These are phyloP conservation scores for Ormyrus nitidulus DNA, from an alignment of 2,888 invertebrate species.

Conservation along the genomic window DNA sequence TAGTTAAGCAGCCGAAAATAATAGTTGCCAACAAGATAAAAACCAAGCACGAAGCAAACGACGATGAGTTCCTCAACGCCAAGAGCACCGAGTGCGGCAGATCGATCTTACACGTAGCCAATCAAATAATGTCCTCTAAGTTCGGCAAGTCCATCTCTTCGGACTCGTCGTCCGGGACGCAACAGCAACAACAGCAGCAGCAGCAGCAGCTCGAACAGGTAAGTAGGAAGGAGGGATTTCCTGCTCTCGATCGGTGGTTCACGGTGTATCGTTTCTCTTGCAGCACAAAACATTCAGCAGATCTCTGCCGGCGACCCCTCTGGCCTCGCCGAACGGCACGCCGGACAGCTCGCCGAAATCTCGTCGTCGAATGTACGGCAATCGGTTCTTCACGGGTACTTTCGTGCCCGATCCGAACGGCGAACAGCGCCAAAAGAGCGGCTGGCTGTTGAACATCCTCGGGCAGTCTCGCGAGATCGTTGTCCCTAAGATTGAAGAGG, in stretches of 20 bases:
- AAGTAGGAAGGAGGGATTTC: background rate
- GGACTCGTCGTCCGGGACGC: constrained; percentile 46
- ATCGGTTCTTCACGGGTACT: constrained; percentile 80
- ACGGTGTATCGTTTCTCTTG: constrained; percentile 42
- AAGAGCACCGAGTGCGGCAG: constrained; percentile 82
- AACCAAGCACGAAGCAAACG: constrained; percentile 79
- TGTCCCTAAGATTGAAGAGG: constrained; percentile 80
- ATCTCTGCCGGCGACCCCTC: constrained; percentile 84
- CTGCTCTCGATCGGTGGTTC: background rate
- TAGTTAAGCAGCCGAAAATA: constrained; percentile 55
- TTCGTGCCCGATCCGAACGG: constrained; percentile 69
- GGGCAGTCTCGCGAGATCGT: constrained; percentile 80
- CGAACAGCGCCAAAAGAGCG: constrained; percentile 75
- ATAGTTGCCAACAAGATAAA: constrained; percentile 60
- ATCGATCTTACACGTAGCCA: constrained; percentile 78
- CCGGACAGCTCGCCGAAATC: constrained; percentile 80
- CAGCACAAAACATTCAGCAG: constrained; percentile 78
- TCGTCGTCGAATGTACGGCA: constrained; percentile 75
- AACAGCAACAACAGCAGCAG: background rate
- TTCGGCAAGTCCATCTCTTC: constrained; percentile 60
- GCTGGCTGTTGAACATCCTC: constrained; percentile 82
- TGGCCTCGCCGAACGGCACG: constrained; percentile 80
- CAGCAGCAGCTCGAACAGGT: constrained; percentile 15
- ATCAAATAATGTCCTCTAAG: constrained; percentile 71
- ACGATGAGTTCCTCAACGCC: constrained; percentile 80